Evolutionary conservation across 64 coral and sea anemone species (phyloP), one percentile per base, ranked within the genome.

Genomic region (Orbicella faveolata): DNA sequence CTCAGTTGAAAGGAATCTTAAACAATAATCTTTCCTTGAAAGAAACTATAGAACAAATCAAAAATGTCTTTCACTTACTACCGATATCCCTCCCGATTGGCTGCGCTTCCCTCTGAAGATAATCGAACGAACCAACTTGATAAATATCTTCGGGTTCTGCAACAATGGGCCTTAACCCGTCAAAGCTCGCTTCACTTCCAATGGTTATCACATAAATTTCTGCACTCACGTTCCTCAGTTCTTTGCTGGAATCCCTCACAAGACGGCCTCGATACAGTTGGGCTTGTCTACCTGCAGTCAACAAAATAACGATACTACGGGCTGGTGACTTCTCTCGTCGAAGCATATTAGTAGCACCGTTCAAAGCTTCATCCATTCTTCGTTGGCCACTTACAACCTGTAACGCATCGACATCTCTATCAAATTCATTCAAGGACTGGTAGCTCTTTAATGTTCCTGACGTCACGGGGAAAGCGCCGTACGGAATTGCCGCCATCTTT

Each of bases 161-260:
- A 73, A 92, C 79, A 85, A 41, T 76, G 21, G 62, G 34, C 3
- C 76, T 34, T 26, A 96, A 34, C 30, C 89, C 87, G 73, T 87
- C 57, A 64, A 52, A 34, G 68, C 51, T 76, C 23, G 79, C 53
- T 6, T 84, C 77, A 53, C 74, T 69, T 15, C 94, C 90, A 74
- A 96, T 87, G 11, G 87, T 90, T 44, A 96, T 75, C 39, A 96
- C 41, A 34, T 80, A 96, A 5, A 86, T 75, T 21, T 89, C 57
- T 15, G 90, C 90, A 52, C 94, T 87, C 26, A 87, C 65, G 7
- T 68, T 37, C 33, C 57, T 39, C 20, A 88, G 80, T 6, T 73
- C 79, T 51, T 90, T 64, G 33, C 82, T 89, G 61, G 94, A 84
- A 68, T 91, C 89, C 34, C 30, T 35, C 16, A 75, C 25, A 3